Percentiles rank a stretch among this genome's conserved stretches.
Evolutionary conservation across 37 sponge, comb jelly and placozoan species (phyloP).

Genomic region (Crambe crambe): DNA sequence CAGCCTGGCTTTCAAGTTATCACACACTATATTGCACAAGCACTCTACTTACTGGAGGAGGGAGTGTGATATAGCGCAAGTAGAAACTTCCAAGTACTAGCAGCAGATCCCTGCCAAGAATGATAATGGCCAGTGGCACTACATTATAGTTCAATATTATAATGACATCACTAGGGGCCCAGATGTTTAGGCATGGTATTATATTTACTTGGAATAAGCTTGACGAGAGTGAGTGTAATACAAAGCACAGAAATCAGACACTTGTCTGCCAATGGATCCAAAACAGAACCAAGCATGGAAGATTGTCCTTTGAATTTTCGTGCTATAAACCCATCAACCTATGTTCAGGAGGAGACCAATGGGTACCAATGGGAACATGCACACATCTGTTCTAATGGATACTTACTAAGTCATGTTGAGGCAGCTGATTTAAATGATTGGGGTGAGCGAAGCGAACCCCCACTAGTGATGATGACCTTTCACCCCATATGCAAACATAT

Average conservation of each 20-base stretch:
- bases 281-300: conserved; percentile 68
- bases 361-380: too few relatives aligned
- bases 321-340: conserved; percentile 90
- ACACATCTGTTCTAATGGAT: too few relatives aligned
- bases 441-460: too few relatives aligned
- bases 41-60: conserved; percentile 90
- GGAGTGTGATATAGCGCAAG: conserved; percentile 82
- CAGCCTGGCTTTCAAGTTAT: too few relatives aligned
- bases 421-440: too few relatives aligned
- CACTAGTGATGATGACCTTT: too few relatives aligned
- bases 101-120: conserved; percentile 71
- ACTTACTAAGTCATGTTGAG: too few relatives aligned
- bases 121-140: conserved; percentile 61
- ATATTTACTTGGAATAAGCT: conserved; percentile 71
- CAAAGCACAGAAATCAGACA: conserved; percentile 58
- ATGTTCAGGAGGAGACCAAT: neutral
- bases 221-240: conserved; percentile 56
- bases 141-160: neutral
- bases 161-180: too few relatives aligned
- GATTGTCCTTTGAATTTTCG: conserved; percentile 71
- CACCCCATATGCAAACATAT: too few relatives aligned
- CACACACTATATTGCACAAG: too few relatives aligned
- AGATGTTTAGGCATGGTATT: neutral
- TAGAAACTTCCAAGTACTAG: conserved; percentile 69
- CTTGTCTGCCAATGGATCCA: conserved; percentile 94